Conservation (phyloP, 2,113 vertebrate species). For the Rhynchomys soricoides region DNA sequence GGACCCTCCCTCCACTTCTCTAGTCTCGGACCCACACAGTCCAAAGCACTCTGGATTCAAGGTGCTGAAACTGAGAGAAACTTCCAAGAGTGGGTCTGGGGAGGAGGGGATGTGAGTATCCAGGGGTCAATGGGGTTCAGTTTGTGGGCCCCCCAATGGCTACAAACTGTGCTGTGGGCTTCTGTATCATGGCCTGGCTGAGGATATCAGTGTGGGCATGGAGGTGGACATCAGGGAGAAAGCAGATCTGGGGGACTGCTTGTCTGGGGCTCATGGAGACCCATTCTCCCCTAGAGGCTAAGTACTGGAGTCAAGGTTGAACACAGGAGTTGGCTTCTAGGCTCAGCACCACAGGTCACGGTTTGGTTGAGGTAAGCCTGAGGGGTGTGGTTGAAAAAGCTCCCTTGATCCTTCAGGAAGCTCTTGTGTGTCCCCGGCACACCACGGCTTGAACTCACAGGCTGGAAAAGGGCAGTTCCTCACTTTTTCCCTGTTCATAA, state of each 20-base stretch:
- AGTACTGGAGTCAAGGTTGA: not conserved
- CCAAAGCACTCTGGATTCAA: not conserved
- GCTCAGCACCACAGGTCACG: not conserved
- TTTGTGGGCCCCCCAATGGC: not conserved
- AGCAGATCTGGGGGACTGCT: too few relatives aligned
- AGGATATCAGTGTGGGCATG: fast-evolving
- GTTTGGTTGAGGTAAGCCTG: not conserved
- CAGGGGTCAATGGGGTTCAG: not conserved
- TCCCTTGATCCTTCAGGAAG: not conserved
- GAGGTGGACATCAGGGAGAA: not conserved
- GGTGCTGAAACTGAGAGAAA: not conserved
- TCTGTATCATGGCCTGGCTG: not conserved
- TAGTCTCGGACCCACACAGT: not conserved
- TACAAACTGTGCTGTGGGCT: not conserved
- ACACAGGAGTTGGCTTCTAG: not conserved
- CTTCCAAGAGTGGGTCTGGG: not conserved
- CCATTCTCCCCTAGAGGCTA: too few relatives aligned
- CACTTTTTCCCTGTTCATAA: not conserved
- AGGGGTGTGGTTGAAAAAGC: too few relatives aligned
- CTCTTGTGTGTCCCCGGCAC: not conserved
- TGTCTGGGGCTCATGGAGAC: not conserved
- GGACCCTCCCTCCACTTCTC: not conserved
- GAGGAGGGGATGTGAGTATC: not conserved
- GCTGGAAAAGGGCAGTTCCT: not conserved
- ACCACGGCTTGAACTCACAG: fast-evolving